Percentiles rank a stretch among this genome's conserved stretches.
phyloP scores from a whole-genome alignment of 2,113 vertebrate genomes.

The Tilapia sparmanii region DNA sequence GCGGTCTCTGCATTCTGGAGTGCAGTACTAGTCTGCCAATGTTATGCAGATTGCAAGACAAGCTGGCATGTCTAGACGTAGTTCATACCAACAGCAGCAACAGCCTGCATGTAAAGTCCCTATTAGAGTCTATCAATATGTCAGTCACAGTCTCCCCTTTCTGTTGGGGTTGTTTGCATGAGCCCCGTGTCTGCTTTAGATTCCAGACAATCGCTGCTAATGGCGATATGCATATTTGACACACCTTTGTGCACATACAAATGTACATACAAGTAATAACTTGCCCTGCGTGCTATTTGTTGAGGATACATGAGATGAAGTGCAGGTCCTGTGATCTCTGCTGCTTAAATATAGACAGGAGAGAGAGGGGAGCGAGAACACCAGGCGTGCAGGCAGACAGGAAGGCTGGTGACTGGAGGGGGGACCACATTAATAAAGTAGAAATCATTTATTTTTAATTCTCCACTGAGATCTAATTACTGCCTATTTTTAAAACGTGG shows the following conservation, averaged over 20 bases:
- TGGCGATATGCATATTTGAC: not conserved
- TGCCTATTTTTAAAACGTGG: not conserved
- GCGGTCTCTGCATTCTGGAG: not conserved
- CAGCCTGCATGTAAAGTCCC: constrained; percentile 7
- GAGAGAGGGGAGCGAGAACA: constrained; percentile 1
- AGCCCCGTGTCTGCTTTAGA: not conserved
- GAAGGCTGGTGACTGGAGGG: constrained; percentile 53
- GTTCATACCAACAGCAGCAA: not conserved
- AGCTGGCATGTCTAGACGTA: constrained; percentile 15
- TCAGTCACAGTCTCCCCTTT: not conserved
- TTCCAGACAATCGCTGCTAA: constrained; percentile 7
- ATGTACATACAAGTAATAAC: not conserved
- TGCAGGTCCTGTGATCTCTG: constrained; percentile 22
- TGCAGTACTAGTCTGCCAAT: not conserved
- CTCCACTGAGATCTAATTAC: constrained; percentile 78
- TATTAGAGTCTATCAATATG: constrained; percentile 24
- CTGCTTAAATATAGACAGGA: constrained; percentile 65
- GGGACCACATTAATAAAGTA: constrained; percentile 75
- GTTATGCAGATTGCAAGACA: constrained; percentile 3
- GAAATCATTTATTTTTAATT: constrained; percentile 86
- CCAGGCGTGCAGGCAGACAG: constrained; percentile 41
- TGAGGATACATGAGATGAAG: constrained; percentile 45
- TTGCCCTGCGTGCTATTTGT: constrained; percentile 28
- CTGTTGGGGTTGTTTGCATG: not conserved
- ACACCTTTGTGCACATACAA: not conserved